Percentiles rank a stretch among this genome's conserved stretches.
Conservation (phyloP, 1,140 invertebrate genomes). For the Probaryconus sp. region DNA sequence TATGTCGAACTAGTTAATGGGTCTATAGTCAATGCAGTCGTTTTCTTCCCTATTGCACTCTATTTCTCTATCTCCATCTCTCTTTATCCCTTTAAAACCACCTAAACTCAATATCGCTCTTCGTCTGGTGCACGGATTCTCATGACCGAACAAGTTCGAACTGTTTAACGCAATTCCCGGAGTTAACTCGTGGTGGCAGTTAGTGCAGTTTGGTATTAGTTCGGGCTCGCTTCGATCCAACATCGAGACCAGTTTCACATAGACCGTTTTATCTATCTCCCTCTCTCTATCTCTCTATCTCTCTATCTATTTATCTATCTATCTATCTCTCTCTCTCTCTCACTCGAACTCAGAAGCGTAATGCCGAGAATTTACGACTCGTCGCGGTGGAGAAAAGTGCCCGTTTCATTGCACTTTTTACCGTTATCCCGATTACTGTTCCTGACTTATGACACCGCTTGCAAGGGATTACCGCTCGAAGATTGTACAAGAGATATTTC, state of each 20-base stretch:
- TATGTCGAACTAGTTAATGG: conserved; percentile 66
- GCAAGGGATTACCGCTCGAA: conserved; percentile 1
- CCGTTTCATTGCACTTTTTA: conserved; percentile 28
- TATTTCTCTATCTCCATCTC: neutral
- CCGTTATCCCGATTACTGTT: conserved; percentile 38
- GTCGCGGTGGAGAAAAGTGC: conserved; percentile 21
- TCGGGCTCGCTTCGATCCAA: conserved; percentile 34
- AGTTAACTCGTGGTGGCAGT: conserved; percentile 61
- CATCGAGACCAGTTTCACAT: too few relatives aligned
- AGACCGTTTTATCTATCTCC: conserved; percentile 3
- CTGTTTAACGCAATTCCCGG: conserved; percentile 61
- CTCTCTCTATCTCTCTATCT: too few relatives aligned
- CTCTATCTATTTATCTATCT: too few relatives aligned
- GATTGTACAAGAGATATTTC: neutral
- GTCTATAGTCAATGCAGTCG: conserved; percentile 28
- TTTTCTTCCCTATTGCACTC: neutral
- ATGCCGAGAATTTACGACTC: conserved; percentile 19
- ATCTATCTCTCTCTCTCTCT: too few relatives aligned
- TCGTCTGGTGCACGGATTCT: conserved; percentile 26
- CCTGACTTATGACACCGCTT: conserved; percentile 26
- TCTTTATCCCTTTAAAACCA: too few relatives aligned
- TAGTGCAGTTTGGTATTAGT: conserved; percentile 53
- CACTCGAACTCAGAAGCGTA: too few relatives aligned
- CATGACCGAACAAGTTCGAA: conserved; percentile 55
- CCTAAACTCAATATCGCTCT: too few relatives aligned